Evolutionary conservation across 2,888 invertebrate genomes (phyloP).

Genomic region (Heliconius ismenius): DNA sequence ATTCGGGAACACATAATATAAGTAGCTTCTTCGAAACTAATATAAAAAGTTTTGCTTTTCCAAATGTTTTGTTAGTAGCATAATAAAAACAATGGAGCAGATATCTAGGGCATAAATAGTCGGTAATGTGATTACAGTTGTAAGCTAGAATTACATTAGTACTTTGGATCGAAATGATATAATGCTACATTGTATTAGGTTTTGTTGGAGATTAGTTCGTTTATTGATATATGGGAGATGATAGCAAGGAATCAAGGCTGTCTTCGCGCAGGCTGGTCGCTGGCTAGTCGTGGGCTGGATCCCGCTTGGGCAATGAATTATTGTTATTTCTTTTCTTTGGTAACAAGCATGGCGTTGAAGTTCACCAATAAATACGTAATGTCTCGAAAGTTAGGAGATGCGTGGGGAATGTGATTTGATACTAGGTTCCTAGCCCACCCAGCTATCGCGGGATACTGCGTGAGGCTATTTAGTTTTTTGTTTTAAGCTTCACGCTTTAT

Average conservation of each 20-base stretch:
- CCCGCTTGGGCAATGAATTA: no score
- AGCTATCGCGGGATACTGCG: not conserved
- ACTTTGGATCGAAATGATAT: conserved; percentile 11
- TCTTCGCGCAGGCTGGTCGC: no score
- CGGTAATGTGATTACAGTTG: conserved; percentile 18
- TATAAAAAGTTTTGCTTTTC: conserved; percentile 9
- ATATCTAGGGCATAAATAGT: conserved; percentile 15
- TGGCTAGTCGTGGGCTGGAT: no score
- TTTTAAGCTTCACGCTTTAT: not conserved
- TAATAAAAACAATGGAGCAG: conserved; percentile 14
- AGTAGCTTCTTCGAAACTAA: not conserved
- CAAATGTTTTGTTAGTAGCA: conserved; percentile 7
- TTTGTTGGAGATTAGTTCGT: conserved; percentile 23
- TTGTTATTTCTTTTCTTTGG: no score
- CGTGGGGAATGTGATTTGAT: not conserved
- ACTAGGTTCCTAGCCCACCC: not conserved
- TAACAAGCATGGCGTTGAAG: no score
- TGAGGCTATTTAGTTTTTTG: not conserved
- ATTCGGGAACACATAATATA: not conserved
- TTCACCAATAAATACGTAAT: no score
- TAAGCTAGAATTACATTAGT: conserved; percentile 14
- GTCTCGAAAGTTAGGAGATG: no score
- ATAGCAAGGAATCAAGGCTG: not conserved
- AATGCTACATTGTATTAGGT: conserved; percentile 7
- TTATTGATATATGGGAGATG: not conserved